These are phyloP conservation scores for Metalampra italica DNA, from an alignment of 2,888 invertebrate genomes.

Conservation along the genomic window DNA sequence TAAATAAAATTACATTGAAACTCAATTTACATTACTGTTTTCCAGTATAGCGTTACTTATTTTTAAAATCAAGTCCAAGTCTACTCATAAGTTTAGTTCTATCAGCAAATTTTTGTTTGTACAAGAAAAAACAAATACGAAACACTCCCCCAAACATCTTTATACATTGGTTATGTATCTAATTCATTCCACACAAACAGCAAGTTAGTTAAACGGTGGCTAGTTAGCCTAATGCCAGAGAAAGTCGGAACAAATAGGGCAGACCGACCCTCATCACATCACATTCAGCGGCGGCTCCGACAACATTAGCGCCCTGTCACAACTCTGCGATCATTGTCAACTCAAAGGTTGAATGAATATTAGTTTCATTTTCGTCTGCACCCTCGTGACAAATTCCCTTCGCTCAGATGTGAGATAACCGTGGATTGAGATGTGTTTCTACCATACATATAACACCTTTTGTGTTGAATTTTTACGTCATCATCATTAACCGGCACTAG, in stretches of 20 bases:
- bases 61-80: too few species aligned
- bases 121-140: too few species aligned
- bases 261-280: slow-evolving; percentile 48
- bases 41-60: too few species aligned
- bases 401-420: not conserved
- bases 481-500: too few species aligned
- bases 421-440: too few species aligned
- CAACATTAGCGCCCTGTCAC: slow-evolving; percentile 50
- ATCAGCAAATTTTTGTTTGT: too few species aligned
- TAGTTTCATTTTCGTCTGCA: not conserved
- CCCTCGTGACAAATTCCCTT: not conserved
- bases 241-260: slow-evolving; percentile 40
- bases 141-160: not conserved
- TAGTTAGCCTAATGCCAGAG: slow-evolving; percentile 32
- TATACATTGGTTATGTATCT: not conserved
- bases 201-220: slow-evolving; percentile 18
- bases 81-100: too few species aligned
- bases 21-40: too few species aligned
- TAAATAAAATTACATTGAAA: too few species aligned
- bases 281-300: slow-evolving; percentile 24
- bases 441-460: too few species aligned
- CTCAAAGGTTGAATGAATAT: not conserved
- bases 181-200: not conserved
- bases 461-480: too few species aligned
- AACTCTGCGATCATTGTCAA: slow-evolving; percentile 41